phyloP scores from a whole-genome alignment of 2,888 invertebrate genomes.

The Lepetodrilus schrolli region DNA sequence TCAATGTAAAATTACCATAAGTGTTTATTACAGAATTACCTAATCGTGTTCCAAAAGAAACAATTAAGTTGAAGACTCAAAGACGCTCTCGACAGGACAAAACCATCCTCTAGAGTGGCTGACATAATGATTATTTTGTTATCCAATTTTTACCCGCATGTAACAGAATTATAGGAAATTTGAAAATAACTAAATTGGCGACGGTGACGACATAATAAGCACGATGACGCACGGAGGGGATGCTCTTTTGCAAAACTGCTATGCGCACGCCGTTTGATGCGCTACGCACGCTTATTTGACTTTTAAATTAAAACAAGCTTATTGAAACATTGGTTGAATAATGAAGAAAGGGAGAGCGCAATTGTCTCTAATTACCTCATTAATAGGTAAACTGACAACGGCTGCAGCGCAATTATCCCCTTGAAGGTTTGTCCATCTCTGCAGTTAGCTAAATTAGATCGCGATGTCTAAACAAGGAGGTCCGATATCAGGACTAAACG shows the following conservation, averaged over 20 bases:
- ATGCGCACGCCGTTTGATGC: not conserved
- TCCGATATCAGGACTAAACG: constrained; percentile 25
- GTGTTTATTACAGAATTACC: too few relatives aligned
- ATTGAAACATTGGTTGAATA: constrained; percentile 25
- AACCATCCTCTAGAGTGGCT: too few relatives aligned
- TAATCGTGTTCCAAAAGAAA: too few relatives aligned
- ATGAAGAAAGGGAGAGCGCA: constrained; percentile 22
- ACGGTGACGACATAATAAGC: not conserved
- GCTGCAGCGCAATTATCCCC: constrained; percentile 3
- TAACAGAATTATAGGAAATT: constrained; percentile 23
- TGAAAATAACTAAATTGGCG: not conserved
- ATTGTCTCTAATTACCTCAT: constrained; percentile 24
- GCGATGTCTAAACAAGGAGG: constrained; percentile 21
- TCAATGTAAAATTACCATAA: constrained; percentile 7
- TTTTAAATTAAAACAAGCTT: constrained; percentile 26
- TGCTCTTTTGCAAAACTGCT: not conserved
- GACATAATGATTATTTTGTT: constrained; percentile 4
- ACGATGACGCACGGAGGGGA: not conserved
- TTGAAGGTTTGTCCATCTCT: not conserved
- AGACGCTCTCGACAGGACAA: too few relatives aligned
- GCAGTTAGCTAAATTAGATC: constrained; percentile 25
- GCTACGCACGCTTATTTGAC: constrained; percentile 7
- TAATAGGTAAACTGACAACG: constrained; percentile 14
- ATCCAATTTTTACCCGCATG: not conserved
- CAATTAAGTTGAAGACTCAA: too few relatives aligned